phyloP scores from a whole-genome alignment of 2,797 vertebrate species.

The Cebuella pygmaea region DNA sequence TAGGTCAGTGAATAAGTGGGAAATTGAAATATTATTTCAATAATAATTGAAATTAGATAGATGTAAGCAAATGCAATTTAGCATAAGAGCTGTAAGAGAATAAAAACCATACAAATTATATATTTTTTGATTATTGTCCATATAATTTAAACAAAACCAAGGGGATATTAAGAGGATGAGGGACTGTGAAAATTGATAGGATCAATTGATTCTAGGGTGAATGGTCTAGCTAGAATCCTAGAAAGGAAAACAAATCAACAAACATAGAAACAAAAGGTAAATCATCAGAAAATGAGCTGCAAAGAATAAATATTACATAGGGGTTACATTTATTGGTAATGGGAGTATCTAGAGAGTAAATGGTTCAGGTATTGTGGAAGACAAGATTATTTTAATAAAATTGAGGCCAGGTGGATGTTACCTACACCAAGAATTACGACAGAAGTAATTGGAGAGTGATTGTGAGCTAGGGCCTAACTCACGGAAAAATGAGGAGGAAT shows the following conservation, averaged over 20 bases:
- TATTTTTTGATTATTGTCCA: neutral
- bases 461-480: neutral
- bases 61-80: neutral
- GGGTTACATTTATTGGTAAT: neutral
- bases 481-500: neutral
- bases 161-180: neutral
- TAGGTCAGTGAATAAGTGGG: neutral
- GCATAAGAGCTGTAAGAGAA: neutral
- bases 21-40: neutral
- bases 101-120: neutral
- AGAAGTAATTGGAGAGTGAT: neutral
- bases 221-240: neutral
- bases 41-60: neutral
- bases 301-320: neutral
- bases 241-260: neutral
- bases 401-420: neutral
- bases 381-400: neutral
- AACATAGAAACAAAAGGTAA: neutral
- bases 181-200: neutral
- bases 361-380: neutral
- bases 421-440: neutral
- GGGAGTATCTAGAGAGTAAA: neutral
- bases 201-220: neutral
- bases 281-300: neutral
- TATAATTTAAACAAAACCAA: neutral